Percentiles rank a stretch among this genome's conserved stretches.
phyloP scores from a whole-genome alignment of 2,113 vertebrate species.

The Cisticola juncidis region DNA sequence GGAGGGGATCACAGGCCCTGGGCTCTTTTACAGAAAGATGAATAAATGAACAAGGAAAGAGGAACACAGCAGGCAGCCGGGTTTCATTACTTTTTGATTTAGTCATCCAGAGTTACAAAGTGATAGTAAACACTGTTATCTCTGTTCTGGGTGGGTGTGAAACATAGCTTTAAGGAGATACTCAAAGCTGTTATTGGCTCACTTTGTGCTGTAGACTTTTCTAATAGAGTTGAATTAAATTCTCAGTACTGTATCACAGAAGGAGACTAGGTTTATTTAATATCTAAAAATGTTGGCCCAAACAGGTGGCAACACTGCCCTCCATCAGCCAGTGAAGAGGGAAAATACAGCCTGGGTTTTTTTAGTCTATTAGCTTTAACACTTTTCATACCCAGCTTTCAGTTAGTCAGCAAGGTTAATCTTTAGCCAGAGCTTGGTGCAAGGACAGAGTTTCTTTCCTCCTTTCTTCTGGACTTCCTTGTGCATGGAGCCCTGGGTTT shows the following conservation, averaged over 20 bases:
- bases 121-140: slow-evolving; percentile 58
- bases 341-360: background rate
- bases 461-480: background rate
- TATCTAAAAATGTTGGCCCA: background rate
- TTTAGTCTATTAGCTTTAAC: background rate
- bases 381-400: background rate
- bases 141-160: slow-evolving; percentile 32
- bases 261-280: background rate
- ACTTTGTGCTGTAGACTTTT: background rate
- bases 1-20: background rate
- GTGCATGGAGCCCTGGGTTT: background rate
- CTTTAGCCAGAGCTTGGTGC: background rate
- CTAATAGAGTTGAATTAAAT: background rate
- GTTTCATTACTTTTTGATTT: slow-evolving; percentile 9
- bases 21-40: background rate
- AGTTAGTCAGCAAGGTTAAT: slow-evolving; percentile 40
- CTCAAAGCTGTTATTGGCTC: background rate
- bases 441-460: background rate
- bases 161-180: background rate
- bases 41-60: background rate
- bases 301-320: background rate
- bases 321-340: background rate
- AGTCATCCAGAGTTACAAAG: slow-evolving; percentile 24
- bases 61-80: background rate
- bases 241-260: background rate